phyloP scores from a whole-genome alignment of 2,797 vertebrate genomes.

The Chanos chanos region DNA sequence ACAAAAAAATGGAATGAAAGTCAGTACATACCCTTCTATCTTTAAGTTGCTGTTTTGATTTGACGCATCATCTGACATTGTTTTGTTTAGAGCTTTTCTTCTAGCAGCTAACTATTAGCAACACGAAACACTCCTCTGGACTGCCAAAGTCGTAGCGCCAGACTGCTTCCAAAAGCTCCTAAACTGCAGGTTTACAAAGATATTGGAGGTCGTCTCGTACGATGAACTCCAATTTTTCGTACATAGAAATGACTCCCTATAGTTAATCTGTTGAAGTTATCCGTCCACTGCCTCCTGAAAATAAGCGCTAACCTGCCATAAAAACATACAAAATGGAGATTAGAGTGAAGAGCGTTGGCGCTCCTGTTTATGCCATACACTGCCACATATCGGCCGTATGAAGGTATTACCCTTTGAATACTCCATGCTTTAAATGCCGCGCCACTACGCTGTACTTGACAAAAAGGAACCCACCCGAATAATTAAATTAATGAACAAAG shows the following conservation, averaged over 20 bases:
- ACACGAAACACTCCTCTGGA: constrained; percentile 16
- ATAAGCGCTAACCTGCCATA: constrained; percentile 72
- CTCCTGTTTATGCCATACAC: constrained; percentile 53
- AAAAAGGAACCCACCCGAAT: no score
- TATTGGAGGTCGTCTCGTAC: not conserved
- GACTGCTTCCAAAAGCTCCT: constrained; percentile 13
- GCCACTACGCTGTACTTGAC: no score
- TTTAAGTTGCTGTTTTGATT: constrained; percentile 50
- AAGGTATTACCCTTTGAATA: constrained; percentile 38
- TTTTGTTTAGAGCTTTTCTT: constrained; percentile 54
- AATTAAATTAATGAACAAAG: no score
- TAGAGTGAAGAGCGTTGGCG: constrained; percentile 43
- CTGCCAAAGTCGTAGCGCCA: constrained; percentile 9
- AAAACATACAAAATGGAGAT: constrained; percentile 85
- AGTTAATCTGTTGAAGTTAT: not conserved
- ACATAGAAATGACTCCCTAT: not conserved
- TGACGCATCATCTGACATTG: constrained; percentile 70
- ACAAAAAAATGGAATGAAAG: no score
- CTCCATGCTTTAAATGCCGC: not conserved
- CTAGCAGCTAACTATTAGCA: constrained; percentile 44
- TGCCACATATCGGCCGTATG: constrained; percentile 48
- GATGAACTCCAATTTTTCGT: not conserved
- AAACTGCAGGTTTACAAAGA: not conserved
- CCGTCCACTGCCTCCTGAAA: constrained; percentile 50
- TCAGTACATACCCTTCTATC: constrained; percentile 63